A percentile compares a stretch with the other conserved stretches of the same genome.
Conservation (phyloP, 2,888 invertebrate species). For the Barypeithes pellucidus region DNA sequence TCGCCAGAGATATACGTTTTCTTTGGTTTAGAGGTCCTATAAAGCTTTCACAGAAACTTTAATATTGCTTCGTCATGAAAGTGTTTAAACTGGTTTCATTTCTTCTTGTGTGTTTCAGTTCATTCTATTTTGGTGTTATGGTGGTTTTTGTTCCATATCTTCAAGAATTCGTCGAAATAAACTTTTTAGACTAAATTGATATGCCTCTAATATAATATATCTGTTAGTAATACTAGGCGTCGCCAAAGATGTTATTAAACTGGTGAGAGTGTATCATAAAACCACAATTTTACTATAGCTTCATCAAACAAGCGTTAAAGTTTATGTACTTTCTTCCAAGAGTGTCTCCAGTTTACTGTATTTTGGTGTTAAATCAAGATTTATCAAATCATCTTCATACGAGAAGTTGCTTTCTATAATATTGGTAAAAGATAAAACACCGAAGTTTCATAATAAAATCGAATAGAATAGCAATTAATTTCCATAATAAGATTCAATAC, state of each 20-base stretch:
- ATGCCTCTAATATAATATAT: no score
- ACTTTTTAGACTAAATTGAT: neutral
- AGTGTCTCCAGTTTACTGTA: neutral
- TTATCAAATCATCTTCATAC: no score
- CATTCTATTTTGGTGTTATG: neutral
- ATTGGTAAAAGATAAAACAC: no score
- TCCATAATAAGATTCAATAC: no score
- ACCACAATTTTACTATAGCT: slow-evolving; percentile 13
- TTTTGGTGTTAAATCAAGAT: no score
- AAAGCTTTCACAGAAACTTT: slow-evolving; percentile 19
- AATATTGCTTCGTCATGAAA: slow-evolving; percentile 22
- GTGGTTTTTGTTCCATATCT: neutral
- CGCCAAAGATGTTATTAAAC: neutral
- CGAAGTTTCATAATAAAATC: no score
- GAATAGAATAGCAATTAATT: no score
- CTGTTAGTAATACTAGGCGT: neutral
- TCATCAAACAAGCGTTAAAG: slow-evolving; percentile 7
- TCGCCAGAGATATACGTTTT: slow-evolving; percentile 15
- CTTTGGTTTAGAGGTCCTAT: slow-evolving; percentile 21
- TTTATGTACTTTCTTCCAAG: slow-evolving; percentile 6
- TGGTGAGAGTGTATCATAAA: slow-evolving; percentile 9
- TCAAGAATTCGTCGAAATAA: neutral
- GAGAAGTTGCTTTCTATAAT: no score
- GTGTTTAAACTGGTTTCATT: slow-evolving; percentile 18
- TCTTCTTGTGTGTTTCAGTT: neutral